phyloP scores from a whole-genome alignment of 92 coral and sea anemone species.

The Umimayanthus chanpuru region DNA sequence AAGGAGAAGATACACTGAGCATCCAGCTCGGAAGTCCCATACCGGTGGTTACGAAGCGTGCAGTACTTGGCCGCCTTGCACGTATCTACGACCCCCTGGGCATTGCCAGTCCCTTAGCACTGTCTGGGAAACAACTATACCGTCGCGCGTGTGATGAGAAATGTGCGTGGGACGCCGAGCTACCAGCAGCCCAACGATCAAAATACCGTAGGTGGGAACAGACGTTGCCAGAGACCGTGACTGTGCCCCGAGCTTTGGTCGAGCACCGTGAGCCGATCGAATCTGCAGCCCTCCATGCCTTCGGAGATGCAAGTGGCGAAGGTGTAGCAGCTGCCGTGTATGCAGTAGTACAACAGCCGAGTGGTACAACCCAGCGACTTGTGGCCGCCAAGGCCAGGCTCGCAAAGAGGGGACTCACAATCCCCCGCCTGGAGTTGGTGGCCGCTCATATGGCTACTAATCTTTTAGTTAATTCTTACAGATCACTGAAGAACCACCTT shows the following conservation, averaged over 20 bases:
- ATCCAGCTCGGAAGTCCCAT: neutral
- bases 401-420: neutral
- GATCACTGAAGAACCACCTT: conserved; percentile 9
- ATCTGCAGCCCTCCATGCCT: conserved; percentile 48
- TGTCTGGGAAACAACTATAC: neutral
- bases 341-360: conserved; percentile 54
- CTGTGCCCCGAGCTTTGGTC: neutral
- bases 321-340: conserved; percentile 61
- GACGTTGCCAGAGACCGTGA: neutral
- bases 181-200: neutral
- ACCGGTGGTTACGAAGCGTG: neutral
- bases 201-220: too few species aligned
- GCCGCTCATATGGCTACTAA: conserved; percentile 40
- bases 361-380: conserved; percentile 43
- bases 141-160: neutral
- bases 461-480: conserved; percentile 7
- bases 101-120: too few species aligned
- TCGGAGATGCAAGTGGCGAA: conserved; percentile 64
- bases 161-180: neutral
- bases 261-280: conserved; percentile 40
- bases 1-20: conserved; percentile 2
- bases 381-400: conserved; percentile 45
- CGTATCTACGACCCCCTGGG: neutral
- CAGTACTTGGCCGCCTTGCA: neutral
- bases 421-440: conserved; percentile 8